A percentile compares a stretch with the other conserved stretches of the same genome.
phyloP scores from a whole-genome alignment of 2,797 vertebrate genomes.

The Tarsius wallacei region DNA sequence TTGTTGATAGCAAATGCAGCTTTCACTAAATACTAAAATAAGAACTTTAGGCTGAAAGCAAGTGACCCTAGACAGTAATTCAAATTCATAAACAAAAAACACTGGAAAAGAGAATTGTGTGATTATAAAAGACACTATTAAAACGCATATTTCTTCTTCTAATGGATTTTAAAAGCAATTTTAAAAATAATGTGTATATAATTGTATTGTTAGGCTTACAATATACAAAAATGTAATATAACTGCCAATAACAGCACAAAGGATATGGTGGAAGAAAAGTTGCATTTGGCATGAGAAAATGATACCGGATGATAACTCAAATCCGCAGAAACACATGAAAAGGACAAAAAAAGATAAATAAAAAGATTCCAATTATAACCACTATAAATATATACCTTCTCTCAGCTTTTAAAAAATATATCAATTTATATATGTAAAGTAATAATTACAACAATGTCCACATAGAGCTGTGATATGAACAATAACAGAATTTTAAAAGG shows the following conservation, averaged over 20 bases:
- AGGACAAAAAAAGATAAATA: not conserved
- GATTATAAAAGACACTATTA: not conserved
- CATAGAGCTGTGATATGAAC: not conserved
- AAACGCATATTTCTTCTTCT: not conserved
- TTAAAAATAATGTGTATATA: not conserved
- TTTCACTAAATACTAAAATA: not conserved
- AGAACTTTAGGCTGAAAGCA: not conserved
- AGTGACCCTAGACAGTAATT: not conserved
- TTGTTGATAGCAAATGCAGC: not conserved
- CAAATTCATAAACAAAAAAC: not conserved
- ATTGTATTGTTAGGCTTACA: not conserved
- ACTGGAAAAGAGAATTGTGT: not conserved
- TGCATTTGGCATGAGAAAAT: not conserved
- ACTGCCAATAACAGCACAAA: not conserved
- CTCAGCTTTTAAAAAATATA: not conserved
- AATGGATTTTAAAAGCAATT: not conserved
- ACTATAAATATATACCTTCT: not conserved
- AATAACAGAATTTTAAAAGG: not conserved
- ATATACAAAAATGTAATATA: not conserved
- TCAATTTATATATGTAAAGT: not conserved
- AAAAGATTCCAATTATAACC: not conserved
- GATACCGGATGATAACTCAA: not conserved
- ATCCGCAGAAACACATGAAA: conserved; percentile 14
- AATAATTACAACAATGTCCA: not conserved
- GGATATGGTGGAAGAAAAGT: not conserved